Evolutionary conservation across 2,113 vertebrate species (phyloP).

Genomic region (Oncorhynchus gorbuscha): DNA sequence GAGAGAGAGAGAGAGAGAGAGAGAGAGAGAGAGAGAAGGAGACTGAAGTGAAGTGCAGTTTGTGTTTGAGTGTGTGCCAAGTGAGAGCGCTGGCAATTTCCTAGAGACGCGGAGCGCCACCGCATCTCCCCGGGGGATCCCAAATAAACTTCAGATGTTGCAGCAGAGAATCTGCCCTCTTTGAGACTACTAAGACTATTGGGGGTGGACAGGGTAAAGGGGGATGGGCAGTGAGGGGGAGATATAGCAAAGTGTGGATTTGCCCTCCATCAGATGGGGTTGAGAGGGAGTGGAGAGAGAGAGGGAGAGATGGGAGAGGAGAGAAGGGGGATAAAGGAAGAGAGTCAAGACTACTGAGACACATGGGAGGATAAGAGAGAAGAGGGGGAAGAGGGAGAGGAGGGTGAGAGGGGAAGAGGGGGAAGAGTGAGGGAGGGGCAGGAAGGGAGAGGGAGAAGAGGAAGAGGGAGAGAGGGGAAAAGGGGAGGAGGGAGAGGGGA

Average conservation of each 20-base stretch:
- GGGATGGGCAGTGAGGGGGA: not conserved
- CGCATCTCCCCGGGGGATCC: conserved; percentile 70
- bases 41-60: not conserved
- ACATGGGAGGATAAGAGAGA: conserved; percentile 36
- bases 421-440: no score
- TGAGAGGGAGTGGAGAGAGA: conserved; percentile 10
- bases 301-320: no score
- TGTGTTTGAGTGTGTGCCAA: conserved; percentile 77
- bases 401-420: no score
- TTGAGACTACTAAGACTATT: conserved; percentile 51
- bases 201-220: conserved; percentile 37
- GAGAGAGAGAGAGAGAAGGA: not conserved
- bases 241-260: conserved; percentile 13
- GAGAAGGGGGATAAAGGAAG: no score
- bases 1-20: not conserved
- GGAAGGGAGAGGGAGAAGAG: conserved; percentile 6
- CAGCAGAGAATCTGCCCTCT: conserved; percentile 65
- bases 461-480: no score
- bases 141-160: conserved; percentile 86
- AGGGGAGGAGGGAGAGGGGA: no score
- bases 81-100: conserved; percentile 78
- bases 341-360: conserved; percentile 41
- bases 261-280: no score
- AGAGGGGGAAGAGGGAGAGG: no score
- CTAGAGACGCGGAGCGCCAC: conserved; percentile 75